Evolutionary conservation across 2,888 invertebrate species (phyloP).

Genomic region (Leptinotarsa tumamoca): DNA sequence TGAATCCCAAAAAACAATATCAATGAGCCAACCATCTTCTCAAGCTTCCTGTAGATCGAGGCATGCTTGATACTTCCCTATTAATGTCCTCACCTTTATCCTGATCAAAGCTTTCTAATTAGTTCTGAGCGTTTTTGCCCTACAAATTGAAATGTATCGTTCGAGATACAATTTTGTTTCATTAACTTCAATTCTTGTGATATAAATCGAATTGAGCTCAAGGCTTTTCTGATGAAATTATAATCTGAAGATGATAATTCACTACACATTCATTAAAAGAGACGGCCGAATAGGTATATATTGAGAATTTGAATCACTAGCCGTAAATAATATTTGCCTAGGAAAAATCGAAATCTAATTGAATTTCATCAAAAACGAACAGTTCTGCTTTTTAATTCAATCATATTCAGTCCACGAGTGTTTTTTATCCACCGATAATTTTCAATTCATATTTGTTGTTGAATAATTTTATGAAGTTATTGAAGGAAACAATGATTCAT

Average conservation of each 20-base stretch:
- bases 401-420: background rate
- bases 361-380: conserved; percentile 46
- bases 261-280: conserved; percentile 40
- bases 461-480: background rate
- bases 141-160: conserved; percentile 24
- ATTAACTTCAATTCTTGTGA: conserved; percentile 22
- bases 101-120: background rate
- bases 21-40: background rate
- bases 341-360: conserved; percentile 50
- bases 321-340: conserved; percentile 49
- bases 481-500: background rate
- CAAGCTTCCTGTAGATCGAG: background rate
- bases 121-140: background rate
- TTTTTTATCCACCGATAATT: background rate
- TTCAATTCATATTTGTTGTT: background rate
- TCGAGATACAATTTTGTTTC: conserved; percentile 23
- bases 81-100: background rate
- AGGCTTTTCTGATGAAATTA: conserved; percentile 36
- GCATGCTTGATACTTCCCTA: background rate
- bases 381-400: conserved; percentile 4
- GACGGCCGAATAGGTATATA: conserved; percentile 37
- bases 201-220: conserved; percentile 27
- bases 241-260: conserved; percentile 40
- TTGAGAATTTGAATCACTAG: conserved; percentile 48
- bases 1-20: background rate